These are phyloP conservation scores for Gymnocephalus cernua DNA, from an alignment of 2,113 vertebrate species.

Conservation along the genomic window DNA sequence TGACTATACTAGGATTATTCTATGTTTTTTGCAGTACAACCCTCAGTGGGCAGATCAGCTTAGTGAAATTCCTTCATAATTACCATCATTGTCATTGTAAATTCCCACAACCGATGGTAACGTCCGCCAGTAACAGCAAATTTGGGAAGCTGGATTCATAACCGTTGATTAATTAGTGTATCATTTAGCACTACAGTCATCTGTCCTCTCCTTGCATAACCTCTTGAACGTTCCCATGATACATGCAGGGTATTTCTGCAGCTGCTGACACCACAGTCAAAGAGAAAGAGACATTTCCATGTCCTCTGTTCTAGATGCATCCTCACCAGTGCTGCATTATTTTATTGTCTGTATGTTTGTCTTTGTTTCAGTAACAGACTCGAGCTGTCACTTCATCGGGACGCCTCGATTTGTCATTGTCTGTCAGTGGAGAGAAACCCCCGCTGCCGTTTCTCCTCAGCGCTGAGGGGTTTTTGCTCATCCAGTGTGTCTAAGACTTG, in stretches of 20 bases:
- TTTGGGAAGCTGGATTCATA: not conserved
- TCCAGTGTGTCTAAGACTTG: constrained; percentile 49
- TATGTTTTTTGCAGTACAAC: too few relatives aligned
- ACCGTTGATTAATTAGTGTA: not conserved
- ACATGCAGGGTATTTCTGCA: constrained; percentile 4
- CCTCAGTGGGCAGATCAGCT: not conserved
- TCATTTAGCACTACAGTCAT: not conserved
- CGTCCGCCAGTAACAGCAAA: too few relatives aligned
- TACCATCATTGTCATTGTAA: not conserved
- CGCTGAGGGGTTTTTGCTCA: constrained; percentile 38
- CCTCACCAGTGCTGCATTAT: not conserved
- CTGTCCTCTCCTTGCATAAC: not conserved
- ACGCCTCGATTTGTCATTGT: constrained; percentile 50
- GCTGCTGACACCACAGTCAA: not conserved
- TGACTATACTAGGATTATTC: too few relatives aligned
- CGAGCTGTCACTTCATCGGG: constrained; percentile 44
- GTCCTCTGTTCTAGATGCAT: constrained; percentile 9
- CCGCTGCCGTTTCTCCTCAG: constrained; percentile 34
- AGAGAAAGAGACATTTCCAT: constrained; percentile 23
- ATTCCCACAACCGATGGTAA: not conserved
- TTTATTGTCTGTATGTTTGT: constrained; percentile 32
- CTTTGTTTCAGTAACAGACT: constrained; percentile 52
- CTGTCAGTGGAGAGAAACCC: constrained; percentile 48
- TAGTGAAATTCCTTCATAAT: not conserved
- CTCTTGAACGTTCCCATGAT: not conserved